Conservation (phyloP, 1,140 invertebrate genomes). For the Pseudachorutes palmiensis region DNA sequence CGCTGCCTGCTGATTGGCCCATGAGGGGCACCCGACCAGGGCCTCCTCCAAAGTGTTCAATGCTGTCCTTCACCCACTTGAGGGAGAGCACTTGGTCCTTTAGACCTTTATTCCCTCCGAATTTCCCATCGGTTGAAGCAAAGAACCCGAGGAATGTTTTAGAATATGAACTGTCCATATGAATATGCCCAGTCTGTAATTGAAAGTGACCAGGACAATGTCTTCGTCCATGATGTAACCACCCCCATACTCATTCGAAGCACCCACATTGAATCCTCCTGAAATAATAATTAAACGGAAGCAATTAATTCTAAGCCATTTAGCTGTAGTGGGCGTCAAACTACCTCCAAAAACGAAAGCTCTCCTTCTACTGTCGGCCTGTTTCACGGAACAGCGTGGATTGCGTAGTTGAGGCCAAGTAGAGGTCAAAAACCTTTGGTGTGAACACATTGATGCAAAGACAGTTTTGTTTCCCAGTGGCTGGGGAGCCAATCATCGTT, state of each 20-base stretch:
- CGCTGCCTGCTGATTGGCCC: background rate
- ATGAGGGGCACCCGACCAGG: background rate
- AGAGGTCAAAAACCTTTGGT: no score
- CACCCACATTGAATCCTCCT: slow-evolving; percentile 4
- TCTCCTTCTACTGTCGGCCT: no score
- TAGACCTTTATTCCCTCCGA: background rate
- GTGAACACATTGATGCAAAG: slow-evolving; percentile 17
- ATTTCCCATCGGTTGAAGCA: background rate
- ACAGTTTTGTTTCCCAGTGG: background rate
- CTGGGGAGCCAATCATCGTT: background rate
- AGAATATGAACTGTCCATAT: background rate
- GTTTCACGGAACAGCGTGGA: no score
- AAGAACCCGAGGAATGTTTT: background rate
- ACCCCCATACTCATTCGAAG: slow-evolving; percentile 13
- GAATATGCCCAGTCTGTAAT: slow-evolving; percentile 68
- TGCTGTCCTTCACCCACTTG: background rate
- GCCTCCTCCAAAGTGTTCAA: slow-evolving; percentile 8
- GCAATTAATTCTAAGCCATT: no score
- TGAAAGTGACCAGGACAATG: slow-evolving; percentile 51
- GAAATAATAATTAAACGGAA: no score
- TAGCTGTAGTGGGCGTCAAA: no score
- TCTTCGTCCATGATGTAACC: slow-evolving; percentile 40
- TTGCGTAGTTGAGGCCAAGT: no score
- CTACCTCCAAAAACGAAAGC: no score
- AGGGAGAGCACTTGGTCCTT: slow-evolving; percentile 6